Conservation (phyloP, 2,113 vertebrate genomes). For the Cyanoderma ruficeps region DNA sequence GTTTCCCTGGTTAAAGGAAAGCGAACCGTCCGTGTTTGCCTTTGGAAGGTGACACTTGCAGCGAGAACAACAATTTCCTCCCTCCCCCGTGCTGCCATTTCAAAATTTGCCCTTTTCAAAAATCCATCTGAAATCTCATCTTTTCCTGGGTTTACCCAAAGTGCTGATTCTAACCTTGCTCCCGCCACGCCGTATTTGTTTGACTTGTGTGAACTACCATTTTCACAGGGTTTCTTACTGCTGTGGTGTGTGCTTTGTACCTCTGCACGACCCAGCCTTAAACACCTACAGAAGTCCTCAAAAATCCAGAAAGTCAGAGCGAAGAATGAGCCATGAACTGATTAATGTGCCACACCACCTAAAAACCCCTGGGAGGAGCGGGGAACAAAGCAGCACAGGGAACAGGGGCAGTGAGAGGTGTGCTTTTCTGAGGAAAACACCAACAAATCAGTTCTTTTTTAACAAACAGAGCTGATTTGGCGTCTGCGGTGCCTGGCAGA, state of each 20-base stretch:
- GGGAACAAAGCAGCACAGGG: background rate
- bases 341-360: background rate
- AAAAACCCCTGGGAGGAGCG: accelerated
- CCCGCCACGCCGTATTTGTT: background rate
- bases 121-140: background rate
- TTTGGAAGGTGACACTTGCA: background rate
- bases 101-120: slow-evolving; percentile 30
- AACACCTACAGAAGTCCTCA: background rate
- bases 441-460: background rate
- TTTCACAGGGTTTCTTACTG: background rate
- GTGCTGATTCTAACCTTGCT: background rate
- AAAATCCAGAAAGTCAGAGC: background rate
- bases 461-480: background rate
- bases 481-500: background rate
- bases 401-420: background rate
- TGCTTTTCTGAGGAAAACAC: background rate
- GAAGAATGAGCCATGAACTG: background rate
- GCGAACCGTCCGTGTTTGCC: background rate
- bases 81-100: background rate
- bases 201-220: background rate
- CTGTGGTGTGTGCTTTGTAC: background rate
- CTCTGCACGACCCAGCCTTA: background rate
- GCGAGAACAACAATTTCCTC: background rate
- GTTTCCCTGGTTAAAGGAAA: background rate
- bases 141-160: background rate